Evolutionary conservation across 2,113 vertebrate species (phyloP), one percentile per base, ranked within the genome.

Genomic region (Clarias gariepinus): DNA sequence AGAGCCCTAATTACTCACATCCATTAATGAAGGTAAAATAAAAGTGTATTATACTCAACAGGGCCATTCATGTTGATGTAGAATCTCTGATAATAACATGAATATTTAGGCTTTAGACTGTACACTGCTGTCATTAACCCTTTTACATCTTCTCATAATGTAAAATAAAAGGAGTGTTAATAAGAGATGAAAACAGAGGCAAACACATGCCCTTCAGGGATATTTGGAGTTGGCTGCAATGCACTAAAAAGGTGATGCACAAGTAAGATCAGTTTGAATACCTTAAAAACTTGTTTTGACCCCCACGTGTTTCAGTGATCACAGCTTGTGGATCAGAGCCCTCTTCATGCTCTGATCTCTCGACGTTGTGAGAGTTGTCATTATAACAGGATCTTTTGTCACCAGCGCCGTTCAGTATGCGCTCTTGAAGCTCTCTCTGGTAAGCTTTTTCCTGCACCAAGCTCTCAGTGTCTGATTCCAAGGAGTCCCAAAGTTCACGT

Each of bases 401-500:
- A 36, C 36, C 36, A 60, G 2, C 36, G 4, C 77, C 25, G 3
- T 21, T 25, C 57, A 58, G 28, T 15, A 86, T 78, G 23, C 53
- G 13, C 19, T 89, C 88, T 33, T 92, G 91, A 1, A 93, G 90
- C 4, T 93, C 86, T 15, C 89, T 66, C 78, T 92, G 94, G 71
- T 88, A 81, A 3, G 33, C 86, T 16, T 55, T 92, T 79, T 94
- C 95, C 84, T 89, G 93, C 19, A 61, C 84, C 52, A 95, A 86
- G 68, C 94, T 93, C 89, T 96, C 92, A 0, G 92, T 92, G 73
- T 95, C 93, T 0, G 93, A 95, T 30, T 94, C 95, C 53, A 92
- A 90, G 33, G 93, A 94, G 74, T 95, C 93, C 25, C 89, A 92
- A 3, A 85, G 90, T 3, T 88, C 87, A 23, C 81, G 79, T 41